Conservation (phyloP, 2,797 vertebrate genomes). For the Percopsis omiscomaycus region DNA sequence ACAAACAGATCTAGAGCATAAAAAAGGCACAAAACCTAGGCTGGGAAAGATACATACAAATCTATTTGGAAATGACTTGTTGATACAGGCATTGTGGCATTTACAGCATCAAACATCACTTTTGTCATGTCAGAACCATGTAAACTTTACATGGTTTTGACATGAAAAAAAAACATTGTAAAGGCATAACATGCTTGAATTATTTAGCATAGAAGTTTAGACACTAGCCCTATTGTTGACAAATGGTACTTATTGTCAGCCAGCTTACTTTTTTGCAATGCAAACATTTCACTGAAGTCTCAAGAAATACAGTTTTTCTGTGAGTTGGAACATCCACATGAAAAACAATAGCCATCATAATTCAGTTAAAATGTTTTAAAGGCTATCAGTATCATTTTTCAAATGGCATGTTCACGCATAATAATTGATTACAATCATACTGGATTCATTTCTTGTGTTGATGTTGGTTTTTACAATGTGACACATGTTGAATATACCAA, state of each 20-base stretch:
- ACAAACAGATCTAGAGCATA: slow-evolving; percentile 29
- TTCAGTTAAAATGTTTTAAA: no score
- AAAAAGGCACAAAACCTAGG: slow-evolving; percentile 4
- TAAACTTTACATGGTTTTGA: no score
- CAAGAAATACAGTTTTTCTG: not conserved
- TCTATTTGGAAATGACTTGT: slow-evolving; percentile 41
- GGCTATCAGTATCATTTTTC: no score
- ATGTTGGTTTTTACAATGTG: no score
- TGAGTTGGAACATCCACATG: not conserved
- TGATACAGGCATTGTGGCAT: slow-evolving; percentile 31
- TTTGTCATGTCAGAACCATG: no score
- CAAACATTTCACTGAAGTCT: not conserved
- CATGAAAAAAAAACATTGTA: no score
- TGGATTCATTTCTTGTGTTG: no score
- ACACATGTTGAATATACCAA: no score
- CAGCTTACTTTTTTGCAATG: not conserved
- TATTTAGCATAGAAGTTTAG: not conserved
- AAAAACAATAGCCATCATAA: not conserved
- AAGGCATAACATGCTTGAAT: not conserved
- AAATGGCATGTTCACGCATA: no score
- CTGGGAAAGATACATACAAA: not conserved
- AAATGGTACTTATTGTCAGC: not conserved
- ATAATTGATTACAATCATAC: no score
- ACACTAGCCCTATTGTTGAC: not conserved
- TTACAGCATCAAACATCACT: slow-evolving; percentile 1